Evolutionary conservation across 2,888 invertebrate genomes (phyloP).

Genomic region (Dioctria linearis): DNA sequence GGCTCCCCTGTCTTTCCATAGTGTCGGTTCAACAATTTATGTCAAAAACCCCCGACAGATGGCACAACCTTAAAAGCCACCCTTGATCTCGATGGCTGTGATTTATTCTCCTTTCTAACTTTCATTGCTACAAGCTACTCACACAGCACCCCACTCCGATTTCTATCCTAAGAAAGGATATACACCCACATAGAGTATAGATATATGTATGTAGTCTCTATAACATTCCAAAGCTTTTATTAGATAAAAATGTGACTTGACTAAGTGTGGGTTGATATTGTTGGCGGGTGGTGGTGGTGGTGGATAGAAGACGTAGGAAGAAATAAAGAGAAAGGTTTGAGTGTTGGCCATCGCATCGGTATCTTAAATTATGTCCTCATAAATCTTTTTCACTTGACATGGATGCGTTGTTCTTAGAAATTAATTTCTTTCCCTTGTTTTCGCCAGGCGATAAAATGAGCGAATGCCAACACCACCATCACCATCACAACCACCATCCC

Average conservation of each 20-base stretch:
- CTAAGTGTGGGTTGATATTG: background rate
- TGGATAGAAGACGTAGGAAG: background rate
- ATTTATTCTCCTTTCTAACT: conserved; percentile 56
- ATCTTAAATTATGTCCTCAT: conserved; percentile 61
- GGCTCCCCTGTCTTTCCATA: background rate
- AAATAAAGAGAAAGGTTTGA: background rate
- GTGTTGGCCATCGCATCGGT: conserved; percentile 51
- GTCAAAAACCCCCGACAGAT: conserved; percentile 57
- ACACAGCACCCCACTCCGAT: background rate
- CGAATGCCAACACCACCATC: conserved; percentile 11
- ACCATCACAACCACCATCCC: too few relatives aligned
- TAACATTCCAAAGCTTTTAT: background rate
- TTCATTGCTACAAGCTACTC: conserved; percentile 47
- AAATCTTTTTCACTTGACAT: conserved; percentile 61
- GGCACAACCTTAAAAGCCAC: conserved; percentile 57
- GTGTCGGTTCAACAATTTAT: conserved; percentile 55
- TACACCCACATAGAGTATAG: background rate
- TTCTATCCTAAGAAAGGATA: too few relatives aligned
- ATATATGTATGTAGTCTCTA: background rate
- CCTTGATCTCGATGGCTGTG: conserved; percentile 56
- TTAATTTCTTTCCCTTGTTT: conserved; percentile 51
- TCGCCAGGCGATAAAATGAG: conserved; percentile 47
- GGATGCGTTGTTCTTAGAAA: conserved; percentile 59
- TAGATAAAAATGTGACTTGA: conserved; percentile 48
- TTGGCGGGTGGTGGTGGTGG: background rate